Base-by-base conservation (phyloP, 2,888 invertebrate genomes). In the Nudaria mundana region DNA sequence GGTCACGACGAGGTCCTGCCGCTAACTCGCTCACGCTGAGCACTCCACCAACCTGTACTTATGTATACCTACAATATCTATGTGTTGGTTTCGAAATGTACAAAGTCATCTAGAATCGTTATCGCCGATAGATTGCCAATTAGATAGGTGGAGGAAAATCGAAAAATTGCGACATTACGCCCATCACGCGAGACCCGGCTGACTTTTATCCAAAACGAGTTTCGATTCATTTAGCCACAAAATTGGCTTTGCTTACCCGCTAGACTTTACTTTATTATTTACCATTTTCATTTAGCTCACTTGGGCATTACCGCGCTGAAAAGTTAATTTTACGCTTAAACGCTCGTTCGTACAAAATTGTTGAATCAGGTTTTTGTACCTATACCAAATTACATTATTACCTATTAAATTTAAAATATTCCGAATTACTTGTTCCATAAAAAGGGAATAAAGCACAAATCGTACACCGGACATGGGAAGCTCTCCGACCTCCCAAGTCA, bases 261-360 rank as follows among this genome's bases (percentile, higher is more conserved):
- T 56, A 57, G 56, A 60, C 64, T 64, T 69, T 63, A 64, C 60
- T 64, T 68, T 61, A 59, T 66, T 71, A 70, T 71, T 71, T 71
- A 68, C 67, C 62, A 64, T 67, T 71, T 69, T 59, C 64, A 69
- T 71, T 71, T 66, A 55, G 56, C 49, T 46, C 56, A 61, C 62
- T 61, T 54, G 58, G 62, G 62, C 55, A 57, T 57, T 48, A 54
- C 51, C 36, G 57, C 57, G 55, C 57, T 61, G 45, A 62, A 57
- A 54, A 58, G 62, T 58, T 58, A 61, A 58, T 58, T 58, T 58
- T 61, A 61, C 58, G 58, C 62, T 54, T 34, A 61, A 58, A 58
- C 48, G 48, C 39, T 44, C 44, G 50, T 51, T 48, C 44, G 33
- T 47, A 48, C 40, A 31, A 14, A 51, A 38, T 28, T 31, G 50